These are phyloP conservation scores for Operophtera brumata DNA, from an alignment of 2,888 invertebrate genomes.

Conservation along the genomic window DNA sequence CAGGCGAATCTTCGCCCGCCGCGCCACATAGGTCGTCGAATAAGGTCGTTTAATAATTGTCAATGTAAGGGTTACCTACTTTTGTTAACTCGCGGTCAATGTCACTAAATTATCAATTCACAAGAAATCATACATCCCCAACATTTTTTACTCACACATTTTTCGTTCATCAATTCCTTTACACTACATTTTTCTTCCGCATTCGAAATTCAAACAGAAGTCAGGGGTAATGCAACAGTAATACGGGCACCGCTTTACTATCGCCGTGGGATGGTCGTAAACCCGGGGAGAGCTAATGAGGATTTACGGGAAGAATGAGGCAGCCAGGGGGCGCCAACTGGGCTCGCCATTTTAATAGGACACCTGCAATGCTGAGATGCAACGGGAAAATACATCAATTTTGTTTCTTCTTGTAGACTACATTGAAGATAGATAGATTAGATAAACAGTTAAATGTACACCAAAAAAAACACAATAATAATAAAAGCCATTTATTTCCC, in stretches of 20 bases:
- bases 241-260: conserved; percentile 62
- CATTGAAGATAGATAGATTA: no score
- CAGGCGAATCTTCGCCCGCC: no score
- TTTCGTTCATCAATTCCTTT: conserved; percentile 12
- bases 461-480: not conserved
- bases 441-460: not conserved
- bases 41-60: no score
- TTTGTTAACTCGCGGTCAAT: no score
- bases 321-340: conserved; percentile 49
- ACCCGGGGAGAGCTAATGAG: conserved; percentile 72
- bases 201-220: conserved; percentile 48
- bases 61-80: not conserved
- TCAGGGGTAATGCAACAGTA: conserved; percentile 71
- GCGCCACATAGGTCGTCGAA: no score
- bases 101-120: not conserved
- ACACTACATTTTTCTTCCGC: conserved; percentile 6
- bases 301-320: conserved; percentile 63
- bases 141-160: conserved; percentile 7
- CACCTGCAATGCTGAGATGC: conserved; percentile 26
- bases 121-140: conserved; percentile 6
- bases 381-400: not conserved
- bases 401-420: not conserved
- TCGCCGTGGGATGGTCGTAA: conserved; percentile 70
- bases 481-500: no score
- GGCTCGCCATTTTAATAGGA: conserved; percentile 27